Base-by-base conservation (phyloP, 1,140 invertebrate species). In the Drosophila ercepeae region DNA sequence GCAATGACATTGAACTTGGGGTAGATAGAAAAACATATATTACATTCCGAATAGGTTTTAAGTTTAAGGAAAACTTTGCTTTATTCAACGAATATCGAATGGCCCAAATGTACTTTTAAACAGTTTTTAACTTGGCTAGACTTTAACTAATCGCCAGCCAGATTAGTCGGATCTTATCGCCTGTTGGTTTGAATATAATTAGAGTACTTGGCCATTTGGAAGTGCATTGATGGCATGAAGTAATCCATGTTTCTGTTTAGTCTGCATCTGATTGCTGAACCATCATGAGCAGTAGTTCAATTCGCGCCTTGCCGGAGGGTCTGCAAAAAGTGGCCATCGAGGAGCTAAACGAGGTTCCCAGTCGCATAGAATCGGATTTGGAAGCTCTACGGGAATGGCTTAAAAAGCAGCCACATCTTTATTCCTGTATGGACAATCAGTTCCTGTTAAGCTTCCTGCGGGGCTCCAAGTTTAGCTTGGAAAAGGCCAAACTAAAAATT, bases 391-490 rank as follows among this genome's bases (percentile, higher is more conserved):
- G 92, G 21, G 92, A 94, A 44, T 95, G 95, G 94, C 91, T 95
- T 6, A 72, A 92, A 2, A 94, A 94, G 86, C 94, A 95, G 67
- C 93, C 93, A 0, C 94, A 95, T 89, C 88, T 95, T 14, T 93
- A 90, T 32, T 75, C 79, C 39, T 82, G 91, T 29, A 75, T 70
- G 4, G 94, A 94, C 72, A 93, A 94, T 75, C 93, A 94, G 88
- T 94, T 93, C 89, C 68, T 95, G 5, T 69, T 94, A 18, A 92
- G 92, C 34, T 95, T 95, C 81, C 83, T 95, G 34, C 92, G 95
- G 2, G 94, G 94, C 19, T 93, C 93, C 54, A 95, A 96, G 89
- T 95, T 94, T 81, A 95, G 94, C 70, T 82, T 95, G 68, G 94
- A 95, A 79, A 92, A 92, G 50, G 93, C 93, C 18, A 95, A 95